Percentiles rank a stretch among this genome's conserved stretches.
Evolutionary conservation across 2,797 vertebrate species (phyloP).

Genomic region (Muraenolepis orangiensis): DNA sequence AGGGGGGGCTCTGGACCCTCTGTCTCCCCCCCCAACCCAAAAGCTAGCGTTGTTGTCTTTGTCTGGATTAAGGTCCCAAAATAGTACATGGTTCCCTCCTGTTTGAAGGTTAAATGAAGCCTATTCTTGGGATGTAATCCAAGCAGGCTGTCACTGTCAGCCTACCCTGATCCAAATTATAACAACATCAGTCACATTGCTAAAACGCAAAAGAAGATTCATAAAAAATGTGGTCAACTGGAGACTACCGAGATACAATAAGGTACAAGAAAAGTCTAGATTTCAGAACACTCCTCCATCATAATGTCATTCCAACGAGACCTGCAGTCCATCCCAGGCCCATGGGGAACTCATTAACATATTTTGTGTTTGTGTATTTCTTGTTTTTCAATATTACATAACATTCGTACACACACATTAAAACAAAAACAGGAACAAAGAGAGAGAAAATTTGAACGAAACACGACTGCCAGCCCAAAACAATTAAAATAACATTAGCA

Average conservation of each 20-base stretch:
- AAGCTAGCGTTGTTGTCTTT: constrained; percentile 26
- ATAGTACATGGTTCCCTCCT: not conserved
- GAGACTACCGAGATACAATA: not conserved
- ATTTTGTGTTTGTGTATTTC: too few relatives aligned
- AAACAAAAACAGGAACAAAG: not conserved
- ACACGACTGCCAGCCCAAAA: too few relatives aligned
- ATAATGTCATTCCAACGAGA: not conserved
- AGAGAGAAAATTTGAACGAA: too few relatives aligned
- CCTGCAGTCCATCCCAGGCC: not conserved
- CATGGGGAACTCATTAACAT: too few relatives aligned
- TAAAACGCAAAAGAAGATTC: not conserved
- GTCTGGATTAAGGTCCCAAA: constrained; percentile 49
- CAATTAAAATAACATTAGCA: too few relatives aligned
- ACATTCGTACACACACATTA: not conserved
- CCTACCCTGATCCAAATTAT: not conserved
- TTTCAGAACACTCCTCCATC: not conserved
- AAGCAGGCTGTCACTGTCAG: not conserved
- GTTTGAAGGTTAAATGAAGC: not conserved
- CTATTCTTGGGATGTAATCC: not conserved
- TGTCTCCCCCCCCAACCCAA: not conserved
- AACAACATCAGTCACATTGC: not conserved
- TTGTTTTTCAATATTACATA: not conserved
- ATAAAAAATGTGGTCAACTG: not conserved
- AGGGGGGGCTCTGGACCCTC: not conserved
- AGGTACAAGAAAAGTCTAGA: not conserved